Base-by-base conservation (phyloP, 1,140 invertebrate species). In the Ephestia elutella region DNA sequence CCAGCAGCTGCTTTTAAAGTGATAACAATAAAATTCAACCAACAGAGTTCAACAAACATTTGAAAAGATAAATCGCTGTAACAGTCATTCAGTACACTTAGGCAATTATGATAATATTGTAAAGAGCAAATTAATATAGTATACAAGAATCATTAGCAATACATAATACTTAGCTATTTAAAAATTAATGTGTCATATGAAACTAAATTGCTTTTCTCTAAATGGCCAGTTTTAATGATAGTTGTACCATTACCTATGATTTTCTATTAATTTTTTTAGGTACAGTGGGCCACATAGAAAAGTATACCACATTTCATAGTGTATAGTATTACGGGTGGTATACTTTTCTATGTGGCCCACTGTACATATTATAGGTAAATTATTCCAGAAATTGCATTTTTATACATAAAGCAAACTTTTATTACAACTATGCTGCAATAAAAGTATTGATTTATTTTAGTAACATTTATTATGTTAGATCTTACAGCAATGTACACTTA, bases 401-500 rank as follows among this genome's bases (percentile, higher is more conserved):
- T 44, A 54, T 25, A 53, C 50, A 53, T 25, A 53, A 44, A 44
- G 11, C 19, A 21, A 25, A 53, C 50, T 53, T 53, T 25, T n/a
- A 53, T 53, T 25, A 53, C 50, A 21, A 21, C 19, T 21, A 3
- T 25, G 19, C n/a, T 53, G 50, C n/a, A 53, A 53, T 53, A 53
- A 53, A 53, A 53, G 21, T 53, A 53, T 25, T 20, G 0, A 4
- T 20, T 11, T 50, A 50, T 30, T 50, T 55, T 57, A 44, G 30
- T 49, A 57, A 35, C 15, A 32, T 58, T 44, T 53, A 53, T 58
- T 53, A 51, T 21, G 28, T 58, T 35, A 51, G 49, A 35, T 21
- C 56, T 53, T 53, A 67, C 35, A 65, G 55, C 65, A 70, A 63
- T 67, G 60, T 63, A 70, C 62, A 70, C 59, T 63, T 66, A 69